phyloP scores from a whole-genome alignment of 2,888 invertebrate genomes.

The Mesochorus sp. region DNA sequence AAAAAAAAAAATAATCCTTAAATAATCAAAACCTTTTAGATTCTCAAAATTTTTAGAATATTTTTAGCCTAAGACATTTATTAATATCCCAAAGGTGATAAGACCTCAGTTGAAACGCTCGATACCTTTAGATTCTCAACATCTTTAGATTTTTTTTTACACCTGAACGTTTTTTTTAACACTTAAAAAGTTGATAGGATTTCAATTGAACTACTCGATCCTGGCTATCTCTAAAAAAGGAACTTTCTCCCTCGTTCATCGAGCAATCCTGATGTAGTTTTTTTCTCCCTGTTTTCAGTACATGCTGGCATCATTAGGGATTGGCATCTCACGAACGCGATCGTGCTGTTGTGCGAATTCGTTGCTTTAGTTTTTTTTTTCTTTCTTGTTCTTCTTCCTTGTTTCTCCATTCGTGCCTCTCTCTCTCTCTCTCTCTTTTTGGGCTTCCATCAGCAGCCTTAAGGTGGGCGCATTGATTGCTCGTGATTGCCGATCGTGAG shows the following conservation, averaged over 20 bases:
- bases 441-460: conserved; percentile 12
- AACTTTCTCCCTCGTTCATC: conserved; percentile 55
- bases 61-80: too few relatives aligned
- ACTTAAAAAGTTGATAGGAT: too few relatives aligned
- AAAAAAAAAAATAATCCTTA: too few relatives aligned
- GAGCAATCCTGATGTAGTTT: conserved; percentile 38
- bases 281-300: conserved; percentile 21
- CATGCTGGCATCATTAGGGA: conserved; percentile 53
- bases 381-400: neutral
- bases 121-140: too few relatives aligned
- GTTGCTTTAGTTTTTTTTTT: conserved; percentile 26
- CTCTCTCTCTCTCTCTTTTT: conserved; percentile 14
- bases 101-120: too few relatives aligned
- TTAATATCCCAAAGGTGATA: too few relatives aligned
- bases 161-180: too few relatives aligned
- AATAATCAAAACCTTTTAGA: too few relatives aligned
- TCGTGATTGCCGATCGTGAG: conserved; percentile 47
- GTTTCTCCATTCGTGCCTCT: neutral
- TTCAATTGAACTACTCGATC: too few relatives aligned
- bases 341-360: conserved; percentile 44
- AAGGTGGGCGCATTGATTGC: conserved; percentile 53
- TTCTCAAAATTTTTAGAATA: too few relatives aligned
- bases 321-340: conserved; percentile 47
- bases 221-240: conserved; percentile 8
- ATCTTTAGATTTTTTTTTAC: neutral